phyloP scores from a whole-genome alignment of 2,113 vertebrate genomes.

The Bolborhynchus lineola region DNA sequence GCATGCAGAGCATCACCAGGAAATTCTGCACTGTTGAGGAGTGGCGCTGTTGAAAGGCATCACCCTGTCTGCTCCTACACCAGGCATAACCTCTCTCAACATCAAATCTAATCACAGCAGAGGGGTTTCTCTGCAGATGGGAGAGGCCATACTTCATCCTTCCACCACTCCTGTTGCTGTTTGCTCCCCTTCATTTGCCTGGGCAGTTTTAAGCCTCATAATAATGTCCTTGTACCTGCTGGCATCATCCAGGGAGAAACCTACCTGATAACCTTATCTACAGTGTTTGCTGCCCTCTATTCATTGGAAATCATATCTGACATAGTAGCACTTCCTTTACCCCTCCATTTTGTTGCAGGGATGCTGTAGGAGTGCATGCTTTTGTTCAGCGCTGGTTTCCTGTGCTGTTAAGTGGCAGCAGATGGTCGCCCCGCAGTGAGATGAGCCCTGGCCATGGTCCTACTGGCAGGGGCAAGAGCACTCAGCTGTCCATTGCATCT shows the following conservation, averaged over 20 bases:
- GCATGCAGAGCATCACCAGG: not conserved
- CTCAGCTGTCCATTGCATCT: constrained; percentile 61
- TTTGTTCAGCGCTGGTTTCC: constrained; percentile 67
- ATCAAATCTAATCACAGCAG: not conserved
- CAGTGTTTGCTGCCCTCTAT: not conserved
- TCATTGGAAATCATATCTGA: not conserved
- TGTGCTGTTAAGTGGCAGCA: constrained; percentile 70
- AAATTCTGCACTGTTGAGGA: constrained; percentile 20
- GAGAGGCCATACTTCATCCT: not conserved
- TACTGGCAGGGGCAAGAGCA: constrained; percentile 68
- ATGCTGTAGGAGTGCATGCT: constrained; percentile 44
- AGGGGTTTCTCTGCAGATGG: not conserved
- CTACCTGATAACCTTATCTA: not conserved
- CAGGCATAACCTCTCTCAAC: not conserved
- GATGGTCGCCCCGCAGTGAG: constrained; percentile 61
- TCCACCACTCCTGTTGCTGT: not conserved
- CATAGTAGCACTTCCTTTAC: not conserved
- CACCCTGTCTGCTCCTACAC: not conserved
- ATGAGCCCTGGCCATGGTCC: constrained; percentile 68
- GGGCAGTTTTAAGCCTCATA: not conserved
- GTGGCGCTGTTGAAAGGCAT: not conserved
- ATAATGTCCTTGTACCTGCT: not conserved
- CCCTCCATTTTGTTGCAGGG: constrained; percentile 49
- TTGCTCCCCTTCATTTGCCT: not conserved
- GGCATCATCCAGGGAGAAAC: not conserved